Evolutionary conservation across 2,797 vertebrate genomes (phyloP).

Genomic region (Ambastaia sidthimunki): DNA sequence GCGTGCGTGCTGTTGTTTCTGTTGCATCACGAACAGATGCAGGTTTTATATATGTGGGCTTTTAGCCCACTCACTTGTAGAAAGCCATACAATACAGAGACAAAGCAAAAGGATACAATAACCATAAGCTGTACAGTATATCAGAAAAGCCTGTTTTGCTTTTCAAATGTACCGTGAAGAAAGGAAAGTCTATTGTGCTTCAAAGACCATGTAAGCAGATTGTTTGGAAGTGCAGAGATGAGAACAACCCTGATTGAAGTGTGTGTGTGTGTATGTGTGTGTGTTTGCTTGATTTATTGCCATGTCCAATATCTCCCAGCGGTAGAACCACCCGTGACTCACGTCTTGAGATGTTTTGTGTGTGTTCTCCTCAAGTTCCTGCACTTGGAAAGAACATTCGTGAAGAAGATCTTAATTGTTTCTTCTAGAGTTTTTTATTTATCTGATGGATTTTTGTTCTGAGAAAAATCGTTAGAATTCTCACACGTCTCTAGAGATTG

Average conservation of each 20-base stretch:
- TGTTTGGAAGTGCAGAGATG: slow-evolving; percentile 47
- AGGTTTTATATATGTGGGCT: slow-evolving; percentile 56
- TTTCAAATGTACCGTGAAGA: slow-evolving; percentile 50
- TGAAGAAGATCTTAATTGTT: neutral
- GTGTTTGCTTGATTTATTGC: slow-evolving; percentile 62
- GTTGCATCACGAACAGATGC: slow-evolving; percentile 29
- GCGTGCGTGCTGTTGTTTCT: slow-evolving; percentile 8
- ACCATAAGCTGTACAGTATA: slow-evolving; percentile 35
- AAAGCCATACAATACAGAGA: slow-evolving; percentile 40
- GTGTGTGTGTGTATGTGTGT: slow-evolving; percentile 40
- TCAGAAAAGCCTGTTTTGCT: slow-evolving; percentile 54
- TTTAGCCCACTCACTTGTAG: slow-evolving; percentile 54
- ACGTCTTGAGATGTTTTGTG: slow-evolving; percentile 44
- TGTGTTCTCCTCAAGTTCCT: slow-evolving; percentile 18
- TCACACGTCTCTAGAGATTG: no score
- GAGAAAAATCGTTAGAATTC: no score
- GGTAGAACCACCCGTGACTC: slow-evolving; percentile 49
- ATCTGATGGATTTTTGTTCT: neutral
- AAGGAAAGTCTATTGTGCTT: slow-evolving; percentile 65
- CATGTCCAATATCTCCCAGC: slow-evolving; percentile 59
- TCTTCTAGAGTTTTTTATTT: neutral
- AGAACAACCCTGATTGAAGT: slow-evolving; percentile 47
- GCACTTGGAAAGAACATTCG: neutral
- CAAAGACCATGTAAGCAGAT: slow-evolving; percentile 55
- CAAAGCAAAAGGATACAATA: slow-evolving; percentile 49